These are phyloP conservation scores for Tolypeutes matacus DNA, from an alignment of 2,797 vertebrate species.

Conservation along the genomic window DNA sequence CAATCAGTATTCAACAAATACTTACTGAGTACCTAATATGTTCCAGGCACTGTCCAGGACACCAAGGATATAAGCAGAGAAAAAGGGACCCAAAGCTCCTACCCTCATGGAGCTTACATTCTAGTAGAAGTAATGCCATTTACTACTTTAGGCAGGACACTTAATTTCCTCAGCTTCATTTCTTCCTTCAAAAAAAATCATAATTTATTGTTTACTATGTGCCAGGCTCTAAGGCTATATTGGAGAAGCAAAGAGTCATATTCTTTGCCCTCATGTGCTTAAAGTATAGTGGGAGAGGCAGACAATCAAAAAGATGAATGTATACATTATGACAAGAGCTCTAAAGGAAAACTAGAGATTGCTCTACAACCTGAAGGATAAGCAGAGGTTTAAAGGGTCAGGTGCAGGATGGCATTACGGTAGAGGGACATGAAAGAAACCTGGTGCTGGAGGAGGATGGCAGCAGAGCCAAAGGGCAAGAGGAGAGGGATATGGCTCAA, in stretches of 20 bases:
- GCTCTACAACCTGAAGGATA: background rate
- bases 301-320: background rate
- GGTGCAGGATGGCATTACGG: background rate
- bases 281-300: background rate
- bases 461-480: background rate
- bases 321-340: background rate
- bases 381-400: background rate
- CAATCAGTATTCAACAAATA: conserved; percentile 57
- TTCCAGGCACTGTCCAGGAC: background rate
- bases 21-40: background rate
- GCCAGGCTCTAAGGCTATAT: background rate
- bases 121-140: background rate
- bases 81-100: background rate
- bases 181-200: conserved; percentile 28
- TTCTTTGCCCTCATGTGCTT: background rate
- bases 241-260: background rate
- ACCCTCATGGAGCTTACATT: background rate
- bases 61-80: background rate
- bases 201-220: background rate
- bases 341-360: background rate
- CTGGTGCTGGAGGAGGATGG: background rate
- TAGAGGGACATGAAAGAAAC: background rate
- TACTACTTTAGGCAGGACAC: background rate
- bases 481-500: background rate
- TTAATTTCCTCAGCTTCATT: conserved; percentile 19